Base-by-base conservation (phyloP, 92 coral and sea anemone species). In the Isaurus tuberculatus region DNA sequence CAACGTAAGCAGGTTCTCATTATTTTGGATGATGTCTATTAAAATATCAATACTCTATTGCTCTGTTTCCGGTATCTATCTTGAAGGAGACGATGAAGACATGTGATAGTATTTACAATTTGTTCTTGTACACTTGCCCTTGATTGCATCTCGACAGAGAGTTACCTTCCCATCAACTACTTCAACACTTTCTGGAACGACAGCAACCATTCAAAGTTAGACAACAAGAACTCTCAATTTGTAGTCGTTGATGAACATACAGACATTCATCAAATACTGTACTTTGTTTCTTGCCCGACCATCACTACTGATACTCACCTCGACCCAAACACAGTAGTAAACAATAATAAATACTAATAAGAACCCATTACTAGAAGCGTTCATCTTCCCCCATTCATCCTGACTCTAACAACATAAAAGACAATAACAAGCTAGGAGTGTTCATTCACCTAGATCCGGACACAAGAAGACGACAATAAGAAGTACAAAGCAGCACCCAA, bases 151-250 rank as follows among this genome's bases (percentile, higher is more conserved):
- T 32, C 98, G 86, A 88, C 99, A 96, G 61, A 96, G 87, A 37
- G 99, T 96, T 73, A 96, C 99, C 75, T 87, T 91, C 8, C 99
- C 99, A 88, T 96, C 95, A 64, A 96, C 75, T 9, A 96, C 94
- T 71, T 96, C 99, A n/a, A 96, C 98, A 96, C 86, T 92, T 75
- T 89, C 99, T 96, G 70, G 49, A 80, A 84, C 26, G 23, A 34
- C 66, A 48, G 46, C 17, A 75, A 63, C 69, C 31, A 63, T 8
- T 70, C 43, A 4, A 0, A 66, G 43, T 70, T 36, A 70, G 48
- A 13, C 32, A 30, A 65, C 29, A 68, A 31, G 36, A 33, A 19
- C 11, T 20, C 29, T 32, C 14, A 33, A 68, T 1, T 34, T 61
- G 20, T 9, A 9, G 8, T n/a, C 15, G 14, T 27, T 19, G 58